Evolutionary conservation across 2,888 invertebrate genomes (phyloP).

Genomic region (Aleiodes testaceus): DNA sequence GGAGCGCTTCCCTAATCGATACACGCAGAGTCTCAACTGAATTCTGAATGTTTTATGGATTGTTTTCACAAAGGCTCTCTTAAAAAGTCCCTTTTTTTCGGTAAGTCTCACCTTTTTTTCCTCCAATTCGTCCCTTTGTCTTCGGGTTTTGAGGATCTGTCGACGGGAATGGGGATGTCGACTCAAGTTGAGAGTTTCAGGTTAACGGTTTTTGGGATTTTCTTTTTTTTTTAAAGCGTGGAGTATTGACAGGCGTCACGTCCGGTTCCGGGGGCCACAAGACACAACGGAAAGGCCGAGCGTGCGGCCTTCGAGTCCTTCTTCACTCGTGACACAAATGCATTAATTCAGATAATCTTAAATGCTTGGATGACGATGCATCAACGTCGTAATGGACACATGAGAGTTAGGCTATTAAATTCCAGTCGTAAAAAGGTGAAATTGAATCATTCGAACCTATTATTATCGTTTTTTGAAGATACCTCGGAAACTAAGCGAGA

Average conservation of each 20-base stretch:
- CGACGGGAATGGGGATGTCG: not conserved
- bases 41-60: conserved; percentile 1
- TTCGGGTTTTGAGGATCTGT: not conserved
- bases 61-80: too few species aligned
- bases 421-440: too few species aligned
- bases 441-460: too few species aligned
- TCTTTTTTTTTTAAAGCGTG: not conserved
- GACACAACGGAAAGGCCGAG: conserved; percentile 43
- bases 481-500: too few species aligned
- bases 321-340: conserved; percentile 50
- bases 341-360: conserved; percentile 49
- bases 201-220: not conserved
- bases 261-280: conserved; percentile 37
- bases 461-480: too few species aligned
- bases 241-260: conserved; percentile 37
- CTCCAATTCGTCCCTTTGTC: not conserved
- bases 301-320: conserved; percentile 47
- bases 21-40: conserved; percentile 44
- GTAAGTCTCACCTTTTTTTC: too few species aligned
- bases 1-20: conserved; percentile 71
- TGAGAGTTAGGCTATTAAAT: too few species aligned
- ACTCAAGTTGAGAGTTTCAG: too few species aligned
- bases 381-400: conserved; percentile 43
- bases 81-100: not conserved
- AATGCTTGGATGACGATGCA: conserved; percentile 50